A percentile compares a stretch with the other conserved stretches of the same genome.
phyloP scores from a whole-genome alignment of 2,888 invertebrate species.

The Microctonus aethiopoides region DNA sequence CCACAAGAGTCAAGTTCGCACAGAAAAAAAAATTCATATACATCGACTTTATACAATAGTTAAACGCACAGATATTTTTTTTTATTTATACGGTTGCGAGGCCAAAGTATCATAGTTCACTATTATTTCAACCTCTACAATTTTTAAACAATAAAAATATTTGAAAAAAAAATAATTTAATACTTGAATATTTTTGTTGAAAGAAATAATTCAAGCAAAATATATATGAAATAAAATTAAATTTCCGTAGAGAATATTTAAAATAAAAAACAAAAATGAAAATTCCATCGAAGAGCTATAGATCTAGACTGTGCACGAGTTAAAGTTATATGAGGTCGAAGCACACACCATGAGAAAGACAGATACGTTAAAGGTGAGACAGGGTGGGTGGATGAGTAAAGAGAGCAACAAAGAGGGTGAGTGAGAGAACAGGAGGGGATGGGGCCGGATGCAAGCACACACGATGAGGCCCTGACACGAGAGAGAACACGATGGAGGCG shows the following conservation, averaged over 20 bases:
- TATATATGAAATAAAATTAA: too few species aligned
- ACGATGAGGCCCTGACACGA: conserved; percentile 17
- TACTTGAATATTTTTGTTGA: too few species aligned
- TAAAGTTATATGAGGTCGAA: not conserved
- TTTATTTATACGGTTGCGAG: not conserved
- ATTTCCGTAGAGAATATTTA: not conserved
- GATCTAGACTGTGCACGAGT: not conserved
- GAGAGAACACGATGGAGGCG: conserved; percentile 33
- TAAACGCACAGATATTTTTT: conserved; percentile 10
- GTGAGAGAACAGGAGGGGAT: not conserved
- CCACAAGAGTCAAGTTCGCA: conserved; percentile 9
- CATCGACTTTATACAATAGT: conserved; percentile 14
- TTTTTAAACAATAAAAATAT: not conserved
- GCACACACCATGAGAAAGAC: not conserved
- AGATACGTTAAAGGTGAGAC: not conserved
- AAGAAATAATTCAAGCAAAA: too few species aligned
- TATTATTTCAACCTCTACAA: not conserved
- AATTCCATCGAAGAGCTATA: not conserved
- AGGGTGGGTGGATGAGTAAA: not conserved
- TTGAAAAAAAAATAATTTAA: too few species aligned
- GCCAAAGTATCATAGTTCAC: not conserved
- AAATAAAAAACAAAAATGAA: not conserved
- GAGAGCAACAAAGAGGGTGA: not conserved
- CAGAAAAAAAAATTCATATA: not conserved
- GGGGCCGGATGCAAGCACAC: conserved; percentile 5